phyloP scores from a whole-genome alignment of 2,888 invertebrate genomes.

The Drosophila recens region DNA sequence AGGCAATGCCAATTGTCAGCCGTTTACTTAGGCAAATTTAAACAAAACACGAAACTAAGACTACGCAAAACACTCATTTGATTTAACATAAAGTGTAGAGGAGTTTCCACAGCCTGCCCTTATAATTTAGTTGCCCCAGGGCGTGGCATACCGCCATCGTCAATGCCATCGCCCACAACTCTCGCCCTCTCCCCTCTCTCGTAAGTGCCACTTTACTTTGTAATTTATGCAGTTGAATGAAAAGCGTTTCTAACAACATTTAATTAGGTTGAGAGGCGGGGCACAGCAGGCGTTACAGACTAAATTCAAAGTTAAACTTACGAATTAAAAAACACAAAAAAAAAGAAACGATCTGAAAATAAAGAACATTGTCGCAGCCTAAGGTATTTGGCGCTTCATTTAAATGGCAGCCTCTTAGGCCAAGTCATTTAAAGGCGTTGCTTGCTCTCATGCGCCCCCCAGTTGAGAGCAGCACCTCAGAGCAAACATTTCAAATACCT shows the following conservation, averaged over 20 bases:
- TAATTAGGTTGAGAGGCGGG: slow-evolving; percentile 67
- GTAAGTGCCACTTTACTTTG: slow-evolving; percentile 72
- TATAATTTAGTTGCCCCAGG: slow-evolving; percentile 58
- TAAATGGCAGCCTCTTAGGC: slow-evolving; percentile 55
- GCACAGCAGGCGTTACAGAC: slow-evolving; percentile 42
- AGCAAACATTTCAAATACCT: slow-evolving; percentile 36
- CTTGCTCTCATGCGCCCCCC: slow-evolving; percentile 14
- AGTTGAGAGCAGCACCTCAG: slow-evolving; percentile 27
- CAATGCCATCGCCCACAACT: slow-evolving; percentile 2
- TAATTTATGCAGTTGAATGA: slow-evolving; percentile 76
- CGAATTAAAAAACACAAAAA: slow-evolving; percentile 60
- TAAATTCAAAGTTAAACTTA: slow-evolving; percentile 74
- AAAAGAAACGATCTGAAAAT: slow-evolving; percentile 2
- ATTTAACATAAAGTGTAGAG: slow-evolving; percentile 64
- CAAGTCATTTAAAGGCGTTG: slow-evolving; percentile 61
- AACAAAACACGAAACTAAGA: slow-evolving; percentile 41
- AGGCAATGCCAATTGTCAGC: slow-evolving; percentile 23
- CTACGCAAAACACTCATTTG: slow-evolving; percentile 60
- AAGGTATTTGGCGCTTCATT: slow-evolving; percentile 62
- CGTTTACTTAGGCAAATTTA: slow-evolving; percentile 55
- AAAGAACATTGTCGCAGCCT: slow-evolving; percentile 19
- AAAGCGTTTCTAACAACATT: slow-evolving; percentile 76
- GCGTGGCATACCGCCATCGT: slow-evolving; percentile 27
- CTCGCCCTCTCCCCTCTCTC: slow-evolving; percentile 25
- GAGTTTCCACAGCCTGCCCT: slow-evolving; percentile 25